A percentile compares a stretch with the other conserved stretches of the same genome.
These are phyloP conservation scores for Heloderma charlesbogerti DNA, from an alignment of 2,113 vertebrate species.

Conservation along the genomic window DNA sequence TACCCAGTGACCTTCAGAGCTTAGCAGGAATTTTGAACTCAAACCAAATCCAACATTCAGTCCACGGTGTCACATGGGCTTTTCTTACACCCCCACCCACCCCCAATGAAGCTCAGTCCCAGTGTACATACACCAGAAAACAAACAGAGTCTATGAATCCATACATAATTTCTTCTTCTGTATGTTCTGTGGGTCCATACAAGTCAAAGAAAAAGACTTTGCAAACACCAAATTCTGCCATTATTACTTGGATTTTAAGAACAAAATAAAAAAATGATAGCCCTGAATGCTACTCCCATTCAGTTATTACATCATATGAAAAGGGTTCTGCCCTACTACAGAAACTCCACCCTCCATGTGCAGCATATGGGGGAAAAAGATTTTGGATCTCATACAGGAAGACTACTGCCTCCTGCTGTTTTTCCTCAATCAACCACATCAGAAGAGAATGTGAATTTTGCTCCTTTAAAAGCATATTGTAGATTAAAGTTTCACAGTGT, in stretches of 20 bases:
- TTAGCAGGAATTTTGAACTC: background rate
- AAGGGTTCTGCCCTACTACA: background rate
- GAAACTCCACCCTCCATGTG: background rate
- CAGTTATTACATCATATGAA: background rate
- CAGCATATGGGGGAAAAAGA: background rate
- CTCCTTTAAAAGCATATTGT: slow-evolving; percentile 43
- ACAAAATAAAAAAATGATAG: background rate
- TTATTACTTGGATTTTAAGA: background rate
- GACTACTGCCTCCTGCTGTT: background rate
- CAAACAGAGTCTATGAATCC: background rate
- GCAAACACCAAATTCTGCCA: background rate
- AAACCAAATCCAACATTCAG: background rate
- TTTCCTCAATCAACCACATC: background rate
- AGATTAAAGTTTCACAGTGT: slow-evolving; percentile 28
- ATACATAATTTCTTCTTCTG: background rate
- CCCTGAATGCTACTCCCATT: background rate
- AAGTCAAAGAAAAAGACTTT: background rate
- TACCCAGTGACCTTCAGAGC: background rate
- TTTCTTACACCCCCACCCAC: background rate
- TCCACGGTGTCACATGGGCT: background rate
- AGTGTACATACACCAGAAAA: background rate
- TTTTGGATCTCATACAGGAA: background rate
- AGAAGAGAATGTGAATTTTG: slow-evolving; percentile 14
- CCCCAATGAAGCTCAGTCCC: background rate
- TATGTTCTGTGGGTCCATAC: background rate